phyloP scores from a whole-genome alignment of 2,113 vertebrate species.

The Sebastes fasciatus region DNA sequence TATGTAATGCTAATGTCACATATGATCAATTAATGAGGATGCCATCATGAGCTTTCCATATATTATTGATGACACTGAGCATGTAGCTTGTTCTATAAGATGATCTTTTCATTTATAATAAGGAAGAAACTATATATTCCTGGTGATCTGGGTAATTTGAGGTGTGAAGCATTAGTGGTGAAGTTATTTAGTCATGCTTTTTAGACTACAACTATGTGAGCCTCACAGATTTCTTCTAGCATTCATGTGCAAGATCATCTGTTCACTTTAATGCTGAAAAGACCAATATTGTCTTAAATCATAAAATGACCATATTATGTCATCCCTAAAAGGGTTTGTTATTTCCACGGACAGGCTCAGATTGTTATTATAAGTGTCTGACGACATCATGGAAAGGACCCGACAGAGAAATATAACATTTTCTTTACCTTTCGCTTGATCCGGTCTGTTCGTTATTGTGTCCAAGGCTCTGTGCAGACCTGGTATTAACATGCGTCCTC shows the following conservation, averaged over 20 bases:
- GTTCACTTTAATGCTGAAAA: neutral
- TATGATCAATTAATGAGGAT: conserved; percentile 62
- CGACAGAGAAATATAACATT: too few relatives aligned
- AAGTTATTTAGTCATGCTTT: neutral
- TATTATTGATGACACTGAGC: conserved; percentile 19
- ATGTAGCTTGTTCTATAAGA: conserved; percentile 5
- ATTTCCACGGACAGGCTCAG: too few relatives aligned
- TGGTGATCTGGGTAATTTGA: neutral
- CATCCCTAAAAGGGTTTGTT: too few relatives aligned
- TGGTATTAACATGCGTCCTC: too few relatives aligned
- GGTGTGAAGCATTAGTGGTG: neutral
- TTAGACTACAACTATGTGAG: neutral
- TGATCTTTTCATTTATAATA: neutral
- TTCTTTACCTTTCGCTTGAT: too few relatives aligned
- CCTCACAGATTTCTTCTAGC: neutral
- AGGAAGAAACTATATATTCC: neutral
- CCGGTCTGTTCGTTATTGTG: too few relatives aligned
- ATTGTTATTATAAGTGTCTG: too few relatives aligned
- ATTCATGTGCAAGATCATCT: neutral
- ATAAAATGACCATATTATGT: too few relatives aligned
- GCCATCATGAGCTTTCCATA: conserved; percentile 41
- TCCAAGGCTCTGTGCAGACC: too few relatives aligned
- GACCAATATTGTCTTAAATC: too few relatives aligned
- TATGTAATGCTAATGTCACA: conserved; percentile 58
- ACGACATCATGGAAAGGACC: too few relatives aligned